A percentile compares a stretch with the other conserved stretches of the same genome.
These are phyloP conservation scores for Champsocephalus esox DNA, from an alignment of 2,797 vertebrate species.

Conservation along the genomic window DNA sequence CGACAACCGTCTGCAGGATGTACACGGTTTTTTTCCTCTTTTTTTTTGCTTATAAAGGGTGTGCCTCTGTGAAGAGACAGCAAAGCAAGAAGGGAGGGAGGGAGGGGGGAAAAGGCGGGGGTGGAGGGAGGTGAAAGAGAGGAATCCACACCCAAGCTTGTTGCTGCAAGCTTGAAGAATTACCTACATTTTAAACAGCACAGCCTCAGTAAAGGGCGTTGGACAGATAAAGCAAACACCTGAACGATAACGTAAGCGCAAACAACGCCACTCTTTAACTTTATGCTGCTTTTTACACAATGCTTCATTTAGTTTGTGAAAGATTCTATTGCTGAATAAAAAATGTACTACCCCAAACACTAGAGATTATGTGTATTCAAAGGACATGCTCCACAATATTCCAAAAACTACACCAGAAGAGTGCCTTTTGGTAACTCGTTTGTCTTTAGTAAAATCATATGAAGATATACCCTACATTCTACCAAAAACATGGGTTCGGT, in stretches of 20 bases:
- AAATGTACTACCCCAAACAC: slow-evolving; percentile 1
- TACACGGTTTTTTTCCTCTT: slow-evolving; percentile 18
- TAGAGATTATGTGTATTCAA: not conserved
- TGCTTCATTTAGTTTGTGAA: not conserved
- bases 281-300: not conserved
- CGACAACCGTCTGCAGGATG: slow-evolving; percentile 23
- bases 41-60: slow-evolving; percentile 67
- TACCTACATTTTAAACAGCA: slow-evolving; percentile 50
- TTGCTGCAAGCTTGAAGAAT: slow-evolving; percentile 53
- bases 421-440: not conserved
- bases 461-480: fast-evolving
- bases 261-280: not conserved
- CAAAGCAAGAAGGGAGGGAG: slow-evolving; percentile 63
- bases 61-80: slow-evolving; percentile 75
- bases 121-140: slow-evolving; percentile 62
- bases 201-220: slow-evolving; percentile 4
- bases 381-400: slow-evolving; percentile 49
- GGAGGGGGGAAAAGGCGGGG: slow-evolving; percentile 53
- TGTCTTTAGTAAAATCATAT: not conserved
- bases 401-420: slow-evolving; percentile 18
- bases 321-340: slow-evolving; percentile 9
- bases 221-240: slow-evolving; percentile 30
- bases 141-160: slow-evolving; percentile 79
- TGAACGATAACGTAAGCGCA: not conserved
- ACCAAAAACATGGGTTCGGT: not conserved